Evolutionary conservation across 2,797 vertebrate genomes (phyloP).

Genomic region (Schizopygopsis malacanthus): DNA sequence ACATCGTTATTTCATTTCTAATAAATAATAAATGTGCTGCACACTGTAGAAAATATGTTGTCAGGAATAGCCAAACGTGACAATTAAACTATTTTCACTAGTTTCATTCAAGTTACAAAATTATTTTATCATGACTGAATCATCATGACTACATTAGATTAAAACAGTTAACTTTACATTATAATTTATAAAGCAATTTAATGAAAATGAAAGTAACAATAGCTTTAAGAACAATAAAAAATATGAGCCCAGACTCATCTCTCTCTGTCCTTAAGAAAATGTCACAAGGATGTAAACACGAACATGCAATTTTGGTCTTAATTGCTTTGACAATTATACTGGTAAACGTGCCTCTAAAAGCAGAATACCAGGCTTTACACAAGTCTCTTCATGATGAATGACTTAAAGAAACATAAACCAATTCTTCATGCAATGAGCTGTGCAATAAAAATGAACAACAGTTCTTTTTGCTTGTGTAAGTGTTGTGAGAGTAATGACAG

Average conservation of each 20-base stretch:
- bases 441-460: conserved; percentile 15
- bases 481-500: background rate
- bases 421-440: conserved; percentile 12
- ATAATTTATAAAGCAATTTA: too few species aligned
- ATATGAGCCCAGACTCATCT: background rate
- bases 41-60: background rate
- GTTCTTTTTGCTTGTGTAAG: conserved; percentile 13
- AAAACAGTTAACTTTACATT: background rate
- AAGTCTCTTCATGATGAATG: background rate
- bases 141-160: background rate
- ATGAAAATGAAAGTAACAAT: background rate
- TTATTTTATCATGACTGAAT: background rate
- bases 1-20: background rate
- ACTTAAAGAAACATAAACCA: background rate
- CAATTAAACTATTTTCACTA: background rate
- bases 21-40: background rate
- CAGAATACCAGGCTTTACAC: background rate
- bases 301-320: background rate
- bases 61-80: background rate
- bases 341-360: conserved; percentile 6
- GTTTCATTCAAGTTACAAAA: background rate
- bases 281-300: background rate
- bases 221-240: background rate
- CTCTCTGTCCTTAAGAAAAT: background rate
- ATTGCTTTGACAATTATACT: background rate